Evolutionary conservation across 2,888 invertebrate genomes (phyloP).

Genomic region (Cerastoderma edule): DNA sequence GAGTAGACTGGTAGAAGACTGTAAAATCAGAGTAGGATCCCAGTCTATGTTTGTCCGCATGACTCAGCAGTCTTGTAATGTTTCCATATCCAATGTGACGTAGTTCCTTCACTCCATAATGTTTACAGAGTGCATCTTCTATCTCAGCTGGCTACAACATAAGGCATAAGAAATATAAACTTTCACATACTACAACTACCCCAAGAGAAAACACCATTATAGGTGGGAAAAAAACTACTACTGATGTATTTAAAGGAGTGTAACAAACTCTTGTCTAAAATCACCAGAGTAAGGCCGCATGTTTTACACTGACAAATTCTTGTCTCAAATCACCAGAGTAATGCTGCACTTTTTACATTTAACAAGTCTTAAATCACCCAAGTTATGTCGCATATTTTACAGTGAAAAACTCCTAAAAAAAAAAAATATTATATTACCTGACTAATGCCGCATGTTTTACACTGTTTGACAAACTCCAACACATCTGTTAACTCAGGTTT

Average conservation of each 20-base stretch:
- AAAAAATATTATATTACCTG: no score
- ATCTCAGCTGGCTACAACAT: constrained; percentile 66
- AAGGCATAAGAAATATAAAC: neutral
- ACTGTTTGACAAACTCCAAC: constrained; percentile 74
- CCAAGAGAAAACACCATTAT: no score
- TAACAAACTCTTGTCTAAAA: no score
- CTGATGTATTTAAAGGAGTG: no score
- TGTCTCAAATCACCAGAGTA: no score
- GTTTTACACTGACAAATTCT: constrained; percentile 20
- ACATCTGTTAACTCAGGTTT: constrained; percentile 52
- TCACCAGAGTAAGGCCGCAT: constrained; percentile 4
- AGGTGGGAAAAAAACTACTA: no score
- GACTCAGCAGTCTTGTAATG: constrained; percentile 60
- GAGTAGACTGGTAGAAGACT: constrained; percentile 74
- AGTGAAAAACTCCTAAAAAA: no score
- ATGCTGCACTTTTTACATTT: no score
- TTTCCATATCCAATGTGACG: constrained; percentile 78
- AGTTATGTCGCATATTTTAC: no score
- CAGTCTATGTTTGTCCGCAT: constrained; percentile 67
- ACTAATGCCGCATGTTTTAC: constrained; percentile 43
- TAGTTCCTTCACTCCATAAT: constrained; percentile 76
- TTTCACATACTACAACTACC: no score
- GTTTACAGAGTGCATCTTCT: constrained; percentile 76
- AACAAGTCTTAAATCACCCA: no score
- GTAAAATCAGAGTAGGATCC: constrained; percentile 66